Evolutionary conservation across 2,888 invertebrate species (phyloP), one percentile per base, ranked within the genome.

Genomic region (Choreutis nemorana): DNA sequence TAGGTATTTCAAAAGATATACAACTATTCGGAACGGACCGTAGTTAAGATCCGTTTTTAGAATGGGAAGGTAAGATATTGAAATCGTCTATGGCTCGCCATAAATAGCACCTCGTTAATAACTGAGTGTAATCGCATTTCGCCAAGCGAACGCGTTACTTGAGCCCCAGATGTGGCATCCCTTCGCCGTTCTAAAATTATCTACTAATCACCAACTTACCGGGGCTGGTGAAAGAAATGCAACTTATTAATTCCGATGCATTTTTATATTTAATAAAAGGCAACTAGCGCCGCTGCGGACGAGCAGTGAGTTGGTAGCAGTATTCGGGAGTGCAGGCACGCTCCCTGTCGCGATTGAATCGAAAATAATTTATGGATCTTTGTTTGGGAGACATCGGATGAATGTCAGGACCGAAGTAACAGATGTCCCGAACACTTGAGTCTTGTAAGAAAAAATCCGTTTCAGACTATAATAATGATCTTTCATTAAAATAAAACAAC

Each of bases 91-190:
- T 46, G 45, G 45, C 37, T 31, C 34, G 51, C 61, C 59, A 60
- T 63, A 75, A 73, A 78, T 75, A 78, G 66, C 56, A 41, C 51
- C 63, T 67, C 71, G 68, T 78, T 77, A 78, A 77, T 78, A 71
- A 73, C 66, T 42, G 59, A 63, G 62, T 62, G 70, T 75, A 78
- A 78, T 78, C 77, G 72, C 77, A 77, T 77, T 78, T 78, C 77
- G 77, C 77, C 77, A 78, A 73, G n/a, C n/a, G n/a, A n/a, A 75
- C 59, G 61, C 72, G 72, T 77, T 73, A 71, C 72, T n/a, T n/a
- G n/a, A n/a, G 58, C 67, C 70, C 71, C 75, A 77, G 64, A 71
- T 77, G 77, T 72, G 73, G 67, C 75, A 77, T 78, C 77, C 77
- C 77, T 77, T 77, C 70, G 73, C 71, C 41, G 68, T 75, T 77